Evolutionary conservation across 1,140 invertebrate species (phyloP), one percentile per base, ranked within the genome.

Genomic region (Drosophila ercepeae): DNA sequence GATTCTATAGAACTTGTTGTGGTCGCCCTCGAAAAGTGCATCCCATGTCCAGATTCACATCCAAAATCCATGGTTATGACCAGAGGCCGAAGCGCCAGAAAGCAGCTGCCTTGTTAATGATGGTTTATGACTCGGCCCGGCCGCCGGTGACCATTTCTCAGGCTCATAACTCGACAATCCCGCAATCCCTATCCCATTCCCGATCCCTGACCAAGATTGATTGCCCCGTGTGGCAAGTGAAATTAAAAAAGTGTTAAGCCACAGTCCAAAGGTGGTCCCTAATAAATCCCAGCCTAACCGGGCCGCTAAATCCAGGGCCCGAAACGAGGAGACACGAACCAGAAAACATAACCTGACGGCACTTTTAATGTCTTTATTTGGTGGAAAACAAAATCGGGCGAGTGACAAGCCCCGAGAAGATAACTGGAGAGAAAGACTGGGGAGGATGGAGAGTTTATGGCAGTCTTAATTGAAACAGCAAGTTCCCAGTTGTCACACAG

Each of bases 291-390:
- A 71, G 70, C 69, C 21, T 16, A 42, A 42, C 14, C 39, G 8
- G 39, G 34, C 36, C 13, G 61, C 61, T 50, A 42, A 65, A 6
- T 18, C 34, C 45, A 5, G 19, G 13, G 21, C 46, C 32, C 53
- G 51, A 32, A 49, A 42, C 34, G 7, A 27, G 36, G 46, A 68
- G 16, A 51, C 27, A 48, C 51, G 45, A 57, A 55, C 39, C 39
- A 42, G 36, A 39, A 14, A 68, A 49, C 51, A 68, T 39, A 84
- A 79, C 68, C 65, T 48, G 82, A 86, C 81, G 81, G 81, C 81
- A 69, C 74, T 86, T 86, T 86, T 86, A 86, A 86, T 86, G 82
- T 86, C 82, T 86, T 86, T 88, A 86, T 86, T 86, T 86, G 88
- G 75, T 88, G 64, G 78, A 78, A 79, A 86, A 86, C 81, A 79